Conservation (phyloP, 2,113 vertebrate genomes). For the Neogale vison region DNA sequence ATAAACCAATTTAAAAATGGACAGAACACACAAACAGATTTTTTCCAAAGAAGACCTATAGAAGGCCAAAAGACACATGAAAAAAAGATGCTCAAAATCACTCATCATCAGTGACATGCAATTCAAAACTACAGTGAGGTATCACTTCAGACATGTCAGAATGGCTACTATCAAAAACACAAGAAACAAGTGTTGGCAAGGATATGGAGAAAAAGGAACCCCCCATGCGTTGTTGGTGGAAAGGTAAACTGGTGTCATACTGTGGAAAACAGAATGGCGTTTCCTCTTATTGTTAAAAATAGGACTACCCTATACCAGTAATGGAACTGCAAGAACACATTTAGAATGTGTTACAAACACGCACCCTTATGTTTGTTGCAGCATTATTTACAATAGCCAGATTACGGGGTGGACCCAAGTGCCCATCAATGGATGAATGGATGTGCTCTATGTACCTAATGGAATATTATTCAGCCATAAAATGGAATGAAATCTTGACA, state of each 20-base stretch:
- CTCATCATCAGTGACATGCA: not conserved
- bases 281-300: not conserved
- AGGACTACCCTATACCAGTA: not conserved
- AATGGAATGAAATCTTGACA: not conserved
- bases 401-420: not conserved
- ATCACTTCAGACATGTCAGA: not conserved
- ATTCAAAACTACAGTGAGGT: not conserved
- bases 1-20: not conserved
- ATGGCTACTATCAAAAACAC: not conserved
- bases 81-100: not conserved
- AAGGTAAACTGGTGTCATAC: not conserved
- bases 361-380: not conserved
- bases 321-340: not conserved
- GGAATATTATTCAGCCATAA: not conserved
- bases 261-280: not conserved
- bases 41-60: not conserved
- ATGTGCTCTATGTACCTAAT: not conserved
- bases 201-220: not conserved
- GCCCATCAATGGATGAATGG: not conserved
- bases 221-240: not conserved
- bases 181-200: not conserved
- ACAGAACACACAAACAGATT: not conserved
- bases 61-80: not conserved
- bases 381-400: not conserved
- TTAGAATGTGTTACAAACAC: not conserved